Conservation (phyloP, 2,888 invertebrate species). For the Caenorhabditis sp. region DNA sequence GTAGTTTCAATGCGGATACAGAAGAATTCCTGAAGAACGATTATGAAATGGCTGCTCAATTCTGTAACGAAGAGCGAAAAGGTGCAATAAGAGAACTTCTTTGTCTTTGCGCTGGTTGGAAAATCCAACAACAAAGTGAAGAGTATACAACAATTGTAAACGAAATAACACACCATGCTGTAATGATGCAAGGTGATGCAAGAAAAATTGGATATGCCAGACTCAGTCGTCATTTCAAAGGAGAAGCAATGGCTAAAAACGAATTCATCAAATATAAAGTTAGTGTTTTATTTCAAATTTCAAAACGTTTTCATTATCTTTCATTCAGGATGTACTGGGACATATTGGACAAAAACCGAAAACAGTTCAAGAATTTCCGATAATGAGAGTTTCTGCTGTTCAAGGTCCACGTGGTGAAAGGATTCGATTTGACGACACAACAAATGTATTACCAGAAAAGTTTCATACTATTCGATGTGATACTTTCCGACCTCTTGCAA, state of each 20-base stretch:
- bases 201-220: background rate
- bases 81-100: background rate
- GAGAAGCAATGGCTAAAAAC: background rate
- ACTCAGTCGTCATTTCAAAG: background rate
- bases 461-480: background rate
- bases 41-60: conserved; percentile 5
- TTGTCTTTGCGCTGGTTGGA: background rate
- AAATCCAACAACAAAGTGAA: background rate
- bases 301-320: too few species aligned
- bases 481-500: background rate
- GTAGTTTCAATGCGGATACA: background rate
- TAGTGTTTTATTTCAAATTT: background rate
- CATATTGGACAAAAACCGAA: background rate
- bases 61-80: background rate
- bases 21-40: background rate
- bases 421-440: conserved; percentile 9
- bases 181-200: conserved; percentile 3
- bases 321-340: background rate
- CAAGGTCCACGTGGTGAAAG: conserved; percentile 34
- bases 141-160: background rate
- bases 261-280: conserved; percentile 6
- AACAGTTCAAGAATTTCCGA: background rate
- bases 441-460: background rate
- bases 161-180: conserved; percentile 5
- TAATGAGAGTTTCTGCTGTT: conserved; percentile 4